Evolutionary conservation across 2,797 vertebrate genomes (phyloP), one percentile per base, ranked within the genome.

Genomic region (Myripristis jacobus): DNA sequence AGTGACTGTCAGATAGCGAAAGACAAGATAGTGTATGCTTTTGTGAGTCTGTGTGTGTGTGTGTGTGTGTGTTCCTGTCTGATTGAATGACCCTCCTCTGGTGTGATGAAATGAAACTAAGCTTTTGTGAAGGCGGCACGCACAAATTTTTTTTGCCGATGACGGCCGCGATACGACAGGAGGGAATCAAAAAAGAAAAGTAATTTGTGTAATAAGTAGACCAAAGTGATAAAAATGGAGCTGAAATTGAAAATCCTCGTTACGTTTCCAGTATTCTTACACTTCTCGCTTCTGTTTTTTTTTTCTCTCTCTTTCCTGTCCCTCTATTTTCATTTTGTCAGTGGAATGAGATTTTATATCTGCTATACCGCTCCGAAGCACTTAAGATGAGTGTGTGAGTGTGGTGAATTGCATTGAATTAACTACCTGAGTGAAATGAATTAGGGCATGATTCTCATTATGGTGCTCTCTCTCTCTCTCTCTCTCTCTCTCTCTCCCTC

Each of bases 341-440:
- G 72, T 48, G 69, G 69, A 82, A 83, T 86, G 48, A 85, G 62
- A 80, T 84, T 87, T 77, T 68, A 70, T 85, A 79, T 66, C 67
- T 55, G 1, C 68, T 27, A 24, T 79, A 73, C 80, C 80, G 70
- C 62, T 63, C 66, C 31, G 27, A 60, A 81, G 67, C 75, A 51
- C 82, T 78, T 73, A 52, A 79, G 83, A 88, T 82, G 79, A 85
- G 78, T 81, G 62, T 54, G 80, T 50, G 72, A 78, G 72, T 79
- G 79, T 73, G 73, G 73, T 84, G 77, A 85, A 84, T 82, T 56
- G 70, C 70, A 71, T 65, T 88, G 80, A 90, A 88, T 84, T 78
- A 88, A 86, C 77, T 70, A 84, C 71, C 77, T 80, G 79, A 88
- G 73, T 79, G 80, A 80, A 84, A 84, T 78, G 73, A 88, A 82